A percentile compares a stretch with the other conserved stretches of the same genome.
Conservation (phyloP, 1,140 invertebrate species). For the Notospermus geniculatus region DNA sequence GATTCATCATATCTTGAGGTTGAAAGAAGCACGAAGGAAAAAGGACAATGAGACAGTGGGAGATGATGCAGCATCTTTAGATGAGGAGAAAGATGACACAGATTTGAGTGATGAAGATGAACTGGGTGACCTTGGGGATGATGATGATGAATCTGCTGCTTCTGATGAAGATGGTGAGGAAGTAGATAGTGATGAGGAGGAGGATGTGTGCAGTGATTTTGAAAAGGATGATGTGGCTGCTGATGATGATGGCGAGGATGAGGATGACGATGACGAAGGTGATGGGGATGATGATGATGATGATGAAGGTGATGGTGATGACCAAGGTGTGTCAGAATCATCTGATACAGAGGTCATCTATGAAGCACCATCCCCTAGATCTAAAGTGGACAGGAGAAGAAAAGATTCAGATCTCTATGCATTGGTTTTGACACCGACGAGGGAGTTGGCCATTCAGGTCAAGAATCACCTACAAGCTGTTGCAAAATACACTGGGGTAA, state of each 20-base stretch:
- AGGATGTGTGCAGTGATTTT: conserved; percentile 42
- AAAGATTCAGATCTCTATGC: conserved; percentile 58
- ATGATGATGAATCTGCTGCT: conserved; percentile 37
- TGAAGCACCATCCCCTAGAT: no score
- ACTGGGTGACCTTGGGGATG: conserved; percentile 24
- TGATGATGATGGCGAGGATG: conserved; percentile 51
- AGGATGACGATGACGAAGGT: conserved; percentile 16
- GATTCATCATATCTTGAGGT: conserved; percentile 74
- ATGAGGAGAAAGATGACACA: conserved; percentile 24
- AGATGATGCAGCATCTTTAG: not conserved
- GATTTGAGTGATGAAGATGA: conserved; percentile 41
- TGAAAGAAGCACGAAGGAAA: conserved; percentile 11
- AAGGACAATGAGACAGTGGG: not conserved
- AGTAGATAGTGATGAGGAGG: conserved; percentile 30
- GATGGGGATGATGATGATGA: conserved; percentile 17
- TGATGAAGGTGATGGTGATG: not conserved
- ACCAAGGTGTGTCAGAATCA: no score
- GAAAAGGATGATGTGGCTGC: conserved; percentile 48
- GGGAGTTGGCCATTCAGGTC: conserved; percentile 93
- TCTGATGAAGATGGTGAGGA: conserved; percentile 22
- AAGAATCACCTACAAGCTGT: conserved; percentile 77
- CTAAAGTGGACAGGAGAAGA: not conserved
- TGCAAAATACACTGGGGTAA: conserved; percentile 78
- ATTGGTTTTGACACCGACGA: conserved; percentile 88
- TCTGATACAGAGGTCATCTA: no score